Base-by-base conservation (phyloP, 1,140 invertebrate species). In the Papilio polyxenes region DNA sequence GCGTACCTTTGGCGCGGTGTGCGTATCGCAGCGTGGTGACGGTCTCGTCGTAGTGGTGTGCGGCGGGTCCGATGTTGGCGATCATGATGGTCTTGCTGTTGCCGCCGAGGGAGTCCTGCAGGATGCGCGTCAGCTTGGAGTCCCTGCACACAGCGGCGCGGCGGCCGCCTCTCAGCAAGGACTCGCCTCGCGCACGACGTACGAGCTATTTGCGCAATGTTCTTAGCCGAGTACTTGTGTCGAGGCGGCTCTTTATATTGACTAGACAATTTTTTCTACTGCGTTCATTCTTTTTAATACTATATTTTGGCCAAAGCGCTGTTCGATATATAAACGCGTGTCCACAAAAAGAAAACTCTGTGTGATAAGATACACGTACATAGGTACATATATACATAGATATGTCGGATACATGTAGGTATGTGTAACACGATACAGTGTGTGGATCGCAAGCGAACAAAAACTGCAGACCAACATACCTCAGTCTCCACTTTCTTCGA, bases 31-130 rank as follows among this genome's bases (percentile, higher is more conserved):
- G 95, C 5, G 98, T 99, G 13, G 97, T 98, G 82, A 99, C 95
- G 40, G 98, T 98, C 95, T 99, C 98, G 89, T 99, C 99, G 93
- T 98, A 99, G 94, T 99, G 99, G 94, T 98, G 98, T 86, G 96
- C 97, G 8, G 98, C 98, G n/a, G 98, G 98, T 9, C 98, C 98
- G 87, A 99, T 97, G 93, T 98, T 99, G 20, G 98, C 98, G 48
- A 99, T 98, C 98, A 99, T 99, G 53, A 99, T 97, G 15, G 98
- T 99, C 93, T 98, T 98, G 65, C 98, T 98, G 95, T 99, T 99
- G 11, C 98, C 98, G 83, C 98, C 98, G 13, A 99, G 95, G 0
- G 98, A 99, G 95, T 99, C 98, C 95, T 99, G 98, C 75, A 99
- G 95, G 51, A 99, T 95, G 75, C 98, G 95, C 1, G 98, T 99